Evolutionary conservation across 1,140 invertebrate species (phyloP).

Genomic region (Melanaphis sacchari): DNA sequence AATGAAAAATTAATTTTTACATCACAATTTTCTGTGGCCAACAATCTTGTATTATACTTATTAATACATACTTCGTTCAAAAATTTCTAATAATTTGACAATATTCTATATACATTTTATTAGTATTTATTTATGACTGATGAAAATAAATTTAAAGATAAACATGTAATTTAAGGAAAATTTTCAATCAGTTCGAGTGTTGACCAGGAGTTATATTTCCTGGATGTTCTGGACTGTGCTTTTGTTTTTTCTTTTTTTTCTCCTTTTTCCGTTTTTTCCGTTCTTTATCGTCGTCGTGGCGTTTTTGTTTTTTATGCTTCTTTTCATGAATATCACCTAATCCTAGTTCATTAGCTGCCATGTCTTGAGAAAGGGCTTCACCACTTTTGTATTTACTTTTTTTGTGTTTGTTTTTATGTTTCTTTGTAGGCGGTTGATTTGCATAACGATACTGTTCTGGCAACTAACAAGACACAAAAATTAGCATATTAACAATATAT

Average conservation of each 20-base stretch:
- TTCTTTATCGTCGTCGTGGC: slow-evolving; percentile 93
- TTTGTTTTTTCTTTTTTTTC: slow-evolving; percentile 93
- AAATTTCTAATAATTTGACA: slow-evolving; percentile 48
- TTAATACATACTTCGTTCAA: slow-evolving; percentile 52
- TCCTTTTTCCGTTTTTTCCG: slow-evolving; percentile 94
- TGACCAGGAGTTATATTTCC: slow-evolving; percentile 74
- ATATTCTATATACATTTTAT: slow-evolving; percentile 35
- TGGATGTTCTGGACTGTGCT: slow-evolving; percentile 85
- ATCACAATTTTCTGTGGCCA: slow-evolving; percentile 30
- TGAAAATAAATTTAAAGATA: slow-evolving; percentile 26
- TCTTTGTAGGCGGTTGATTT: slow-evolving; percentile 88
- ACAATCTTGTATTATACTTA: neutral
- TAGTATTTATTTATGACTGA: slow-evolving; percentile 25
- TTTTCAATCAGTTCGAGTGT: slow-evolving; percentile 67
- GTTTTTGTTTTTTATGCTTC: slow-evolving; percentile 95
- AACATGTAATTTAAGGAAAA: slow-evolving; percentile 36
- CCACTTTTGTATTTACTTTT: slow-evolving; percentile 92
- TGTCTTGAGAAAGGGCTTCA: slow-evolving; percentile 65
- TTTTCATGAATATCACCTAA: slow-evolving; percentile 85
- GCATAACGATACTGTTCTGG: slow-evolving; percentile 95
- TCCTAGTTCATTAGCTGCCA: slow-evolving; percentile 68
- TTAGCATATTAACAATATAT: slow-evolving; percentile 48
- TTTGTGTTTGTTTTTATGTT: slow-evolving; percentile 94
- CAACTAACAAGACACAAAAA: slow-evolving; percentile 70
- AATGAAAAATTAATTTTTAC: slow-evolving; percentile 48